Conservation (phyloP, 2,888 invertebrate genomes). For the Athalia cordata region DNA sequence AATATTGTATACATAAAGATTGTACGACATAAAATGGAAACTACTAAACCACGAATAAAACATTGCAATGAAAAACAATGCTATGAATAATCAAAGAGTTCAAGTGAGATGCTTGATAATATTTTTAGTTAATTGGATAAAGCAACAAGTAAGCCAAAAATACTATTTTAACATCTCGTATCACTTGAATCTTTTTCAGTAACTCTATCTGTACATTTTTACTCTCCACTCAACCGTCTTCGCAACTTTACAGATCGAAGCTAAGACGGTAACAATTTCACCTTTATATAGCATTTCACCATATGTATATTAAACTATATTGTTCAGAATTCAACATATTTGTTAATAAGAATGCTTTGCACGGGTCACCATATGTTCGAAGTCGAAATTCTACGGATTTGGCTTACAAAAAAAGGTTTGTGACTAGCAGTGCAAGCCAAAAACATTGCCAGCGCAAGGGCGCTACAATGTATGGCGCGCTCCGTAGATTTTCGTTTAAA, state of each 20-base stretch:
- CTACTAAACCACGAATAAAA: too few species aligned
- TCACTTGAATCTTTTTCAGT: background rate
- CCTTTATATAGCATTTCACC: background rate
- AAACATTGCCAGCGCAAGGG: constrained; percentile 22
- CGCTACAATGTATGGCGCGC: constrained; percentile 17
- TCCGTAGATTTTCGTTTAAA: background rate
- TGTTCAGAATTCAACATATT: background rate
- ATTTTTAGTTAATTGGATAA: too few species aligned
- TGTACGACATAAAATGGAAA: too few species aligned
- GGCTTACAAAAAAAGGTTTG: constrained; percentile 5
- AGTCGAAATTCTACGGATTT: constrained; percentile 1
- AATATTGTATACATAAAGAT: too few species aligned
- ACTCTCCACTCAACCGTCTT: background rate
- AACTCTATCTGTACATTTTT: background rate
- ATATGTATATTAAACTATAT: background rate
- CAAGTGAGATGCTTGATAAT: too few species aligned
- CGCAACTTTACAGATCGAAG: constrained; percentile 4
- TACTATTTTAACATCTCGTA: too few species aligned
- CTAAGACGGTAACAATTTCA: background rate
- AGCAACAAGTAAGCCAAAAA: too few species aligned
- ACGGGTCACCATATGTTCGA: constrained; percentile 4
- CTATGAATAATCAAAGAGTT: too few species aligned
- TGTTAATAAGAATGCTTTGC: constrained; percentile 9
- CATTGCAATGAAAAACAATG: too few species aligned
- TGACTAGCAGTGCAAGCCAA: background rate